Conservation (phyloP, 2,797 vertebrate species). For the Columba guinea region DNA sequence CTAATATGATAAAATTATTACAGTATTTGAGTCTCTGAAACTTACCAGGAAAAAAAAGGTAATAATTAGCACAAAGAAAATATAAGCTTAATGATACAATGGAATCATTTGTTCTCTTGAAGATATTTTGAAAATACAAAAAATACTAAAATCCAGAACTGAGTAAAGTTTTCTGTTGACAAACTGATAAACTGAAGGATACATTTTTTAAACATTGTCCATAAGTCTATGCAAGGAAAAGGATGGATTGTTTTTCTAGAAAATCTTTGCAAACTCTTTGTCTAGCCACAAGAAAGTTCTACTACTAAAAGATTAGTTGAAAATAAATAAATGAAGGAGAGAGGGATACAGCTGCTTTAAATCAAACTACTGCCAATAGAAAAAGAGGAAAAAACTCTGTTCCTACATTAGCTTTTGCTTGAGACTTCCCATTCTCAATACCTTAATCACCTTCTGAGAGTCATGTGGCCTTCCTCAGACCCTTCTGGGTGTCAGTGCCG, state of each 20-base stretch:
- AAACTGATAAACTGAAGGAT: neutral
- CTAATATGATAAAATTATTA: conserved; percentile 5
- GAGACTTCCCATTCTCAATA: neutral
- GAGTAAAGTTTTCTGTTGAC: neutral
- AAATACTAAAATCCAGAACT: neutral
- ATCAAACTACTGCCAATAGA: neutral
- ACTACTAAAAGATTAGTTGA: neutral
- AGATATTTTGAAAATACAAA: neutral
- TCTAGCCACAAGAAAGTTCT: neutral
- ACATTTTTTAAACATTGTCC: neutral
- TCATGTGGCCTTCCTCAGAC: neutral
- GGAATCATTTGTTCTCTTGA: neutral
- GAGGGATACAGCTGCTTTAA: neutral
- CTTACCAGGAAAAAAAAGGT: neutral
- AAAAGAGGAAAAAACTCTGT: too few relatives aligned
- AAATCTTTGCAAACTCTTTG: neutral
- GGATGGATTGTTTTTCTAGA: neutral
- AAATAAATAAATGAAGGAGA: neutral
- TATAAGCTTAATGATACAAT: neutral
- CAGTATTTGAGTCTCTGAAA: conserved; percentile 2
- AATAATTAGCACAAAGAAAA: neutral
- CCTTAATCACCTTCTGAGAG: neutral
- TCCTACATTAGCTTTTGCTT: neutral
- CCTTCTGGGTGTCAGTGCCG: neutral
- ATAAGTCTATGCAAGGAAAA: neutral